A percentile compares a stretch with the other conserved stretches of the same genome.
phyloP scores from a whole-genome alignment of 2,113 vertebrate genomes.

The Mormyrus iriodes region DNA sequence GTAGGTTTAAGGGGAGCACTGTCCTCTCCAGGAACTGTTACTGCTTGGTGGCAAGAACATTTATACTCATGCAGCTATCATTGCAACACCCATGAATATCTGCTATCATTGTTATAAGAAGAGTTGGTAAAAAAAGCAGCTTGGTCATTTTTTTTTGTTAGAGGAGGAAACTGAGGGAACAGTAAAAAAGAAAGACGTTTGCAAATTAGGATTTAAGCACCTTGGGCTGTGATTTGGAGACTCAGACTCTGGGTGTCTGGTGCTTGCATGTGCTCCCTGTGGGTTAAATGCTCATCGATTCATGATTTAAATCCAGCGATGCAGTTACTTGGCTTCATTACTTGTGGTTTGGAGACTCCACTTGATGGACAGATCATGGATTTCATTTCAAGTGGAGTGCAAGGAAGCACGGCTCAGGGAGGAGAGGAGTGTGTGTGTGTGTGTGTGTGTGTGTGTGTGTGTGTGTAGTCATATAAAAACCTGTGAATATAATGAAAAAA shows the following conservation, averaged over 20 bases:
- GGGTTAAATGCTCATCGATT: not conserved
- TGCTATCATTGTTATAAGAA: not conserved
- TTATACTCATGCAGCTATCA: not conserved
- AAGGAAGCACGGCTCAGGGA: not conserved
- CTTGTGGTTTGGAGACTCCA: not conserved
- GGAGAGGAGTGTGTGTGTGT: not conserved
- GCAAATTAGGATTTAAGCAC: not conserved
- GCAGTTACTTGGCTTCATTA: not conserved
- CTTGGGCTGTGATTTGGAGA: not conserved
- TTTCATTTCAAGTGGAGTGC: not conserved
- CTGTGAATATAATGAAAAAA: not conserved
- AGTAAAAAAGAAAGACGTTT: not conserved
- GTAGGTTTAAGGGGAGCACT: not conserved
- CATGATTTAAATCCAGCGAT: not conserved
- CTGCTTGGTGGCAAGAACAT: not conserved
- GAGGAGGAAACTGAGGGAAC: not conserved
- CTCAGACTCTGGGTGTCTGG: not conserved
- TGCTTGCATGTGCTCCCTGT: not conserved
- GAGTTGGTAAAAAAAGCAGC: not conserved
- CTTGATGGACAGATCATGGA: not conserved
- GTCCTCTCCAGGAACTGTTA: not conserved
- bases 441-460: too few species aligned
- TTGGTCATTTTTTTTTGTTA: not conserved
- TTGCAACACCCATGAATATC: not conserved
- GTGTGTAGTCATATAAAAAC: too few species aligned